Percentiles rank a stretch among this genome's conserved stretches.
phyloP scores from a whole-genome alignment of 1,140 invertebrate genomes.

The Drosophila baimaii region DNA sequence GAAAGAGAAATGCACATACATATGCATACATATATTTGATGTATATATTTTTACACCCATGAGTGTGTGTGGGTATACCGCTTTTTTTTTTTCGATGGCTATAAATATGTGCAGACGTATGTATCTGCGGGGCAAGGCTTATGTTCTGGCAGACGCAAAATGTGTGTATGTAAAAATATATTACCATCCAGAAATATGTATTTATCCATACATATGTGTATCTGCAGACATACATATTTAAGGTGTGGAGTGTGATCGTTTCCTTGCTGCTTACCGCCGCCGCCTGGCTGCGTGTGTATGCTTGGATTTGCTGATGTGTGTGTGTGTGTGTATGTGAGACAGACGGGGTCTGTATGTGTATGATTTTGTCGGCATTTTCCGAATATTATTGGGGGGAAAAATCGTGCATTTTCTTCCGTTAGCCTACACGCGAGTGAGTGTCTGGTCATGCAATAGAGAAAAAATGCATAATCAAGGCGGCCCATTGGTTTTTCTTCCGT shows the following conservation, averaged over 20 bases:
- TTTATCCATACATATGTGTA: constrained; percentile 59
- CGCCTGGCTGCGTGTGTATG: constrained; percentile 8
- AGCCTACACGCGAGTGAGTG: constrained; percentile 5
- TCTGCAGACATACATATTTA: constrained; percentile 51
- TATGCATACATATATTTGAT: constrained; percentile 32
- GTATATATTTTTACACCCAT: constrained; percentile 51
- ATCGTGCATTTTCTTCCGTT: constrained; percentile 28
- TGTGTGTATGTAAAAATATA: constrained; percentile 47
- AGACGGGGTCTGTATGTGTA: constrained; percentile 42
- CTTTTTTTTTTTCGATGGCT: constrained; percentile 50
- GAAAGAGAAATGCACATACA: constrained; percentile 47
- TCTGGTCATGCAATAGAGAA: constrained; percentile 13
- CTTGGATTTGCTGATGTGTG: constrained; percentile 34
- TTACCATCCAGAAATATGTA: constrained; percentile 54
- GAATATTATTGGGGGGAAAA: constrained; percentile 34
- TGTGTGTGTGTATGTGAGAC: constrained; percentile 15
- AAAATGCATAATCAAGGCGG: constrained; percentile 22
- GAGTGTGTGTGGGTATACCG: constrained; percentile 50
- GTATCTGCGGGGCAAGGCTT: constrained; percentile 40
- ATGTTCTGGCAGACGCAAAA: constrained; percentile 43
- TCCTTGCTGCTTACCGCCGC: constrained; percentile 29
- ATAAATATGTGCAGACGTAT: constrained; percentile 47
- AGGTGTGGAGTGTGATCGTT: constrained; percentile 48
- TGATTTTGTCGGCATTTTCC: constrained; percentile 35
- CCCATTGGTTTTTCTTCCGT: constrained; percentile 12